A percentile compares a stretch with the other conserved stretches of the same genome.
Conservation (phyloP, 2,888 invertebrate species). For the Megamerina dolium region DNA sequence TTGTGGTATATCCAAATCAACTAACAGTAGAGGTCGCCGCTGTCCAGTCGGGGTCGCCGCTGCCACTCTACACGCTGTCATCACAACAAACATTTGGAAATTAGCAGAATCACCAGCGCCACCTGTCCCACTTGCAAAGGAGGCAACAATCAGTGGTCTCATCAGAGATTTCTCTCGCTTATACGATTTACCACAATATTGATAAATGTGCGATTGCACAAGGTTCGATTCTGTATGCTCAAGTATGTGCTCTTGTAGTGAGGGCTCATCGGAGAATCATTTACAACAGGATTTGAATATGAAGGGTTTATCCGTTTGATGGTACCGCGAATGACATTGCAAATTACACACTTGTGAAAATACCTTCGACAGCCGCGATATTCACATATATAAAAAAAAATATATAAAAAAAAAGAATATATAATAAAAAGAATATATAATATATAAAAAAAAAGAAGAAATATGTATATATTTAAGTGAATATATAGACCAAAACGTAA, state of each 20-base stretch:
- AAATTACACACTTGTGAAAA: conserved; percentile 98
- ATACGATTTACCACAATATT: conserved; percentile 98
- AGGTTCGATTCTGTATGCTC: conserved; percentile 99
- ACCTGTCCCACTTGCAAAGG: conserved; percentile 47
- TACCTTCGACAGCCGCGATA: conserved; percentile 96
- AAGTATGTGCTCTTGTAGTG: conserved; percentile 97
- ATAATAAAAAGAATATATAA: no score
- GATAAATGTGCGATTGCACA: conserved; percentile 98
- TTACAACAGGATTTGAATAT: conserved; percentile 99
- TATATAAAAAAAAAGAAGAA: no score
- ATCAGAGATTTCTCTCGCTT: conserved; percentile 99
- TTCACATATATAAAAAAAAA: conserved; percentile 96
- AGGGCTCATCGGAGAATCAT: conserved; percentile 96
- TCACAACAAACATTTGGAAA: conserved; percentile 6
- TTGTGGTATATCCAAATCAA: conserved; percentile 53
- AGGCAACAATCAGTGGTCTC: conserved; percentile 70
- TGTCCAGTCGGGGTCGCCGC: no score
- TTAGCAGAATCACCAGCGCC: conserved; percentile 18
- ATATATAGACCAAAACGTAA: no score
- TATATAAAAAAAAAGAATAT: no score
- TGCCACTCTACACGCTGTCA: conserved; percentile 14
- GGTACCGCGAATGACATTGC: conserved; percentile 98
- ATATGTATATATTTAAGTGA: no score
- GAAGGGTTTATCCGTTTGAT: conserved; percentile 99
- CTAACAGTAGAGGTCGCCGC: conserved; percentile 5